Evolutionary conservation across 2,797 vertebrate genomes (phyloP), one percentile per base, ranked within the genome.

Genomic region (Sciurus carolinensis): DNA sequence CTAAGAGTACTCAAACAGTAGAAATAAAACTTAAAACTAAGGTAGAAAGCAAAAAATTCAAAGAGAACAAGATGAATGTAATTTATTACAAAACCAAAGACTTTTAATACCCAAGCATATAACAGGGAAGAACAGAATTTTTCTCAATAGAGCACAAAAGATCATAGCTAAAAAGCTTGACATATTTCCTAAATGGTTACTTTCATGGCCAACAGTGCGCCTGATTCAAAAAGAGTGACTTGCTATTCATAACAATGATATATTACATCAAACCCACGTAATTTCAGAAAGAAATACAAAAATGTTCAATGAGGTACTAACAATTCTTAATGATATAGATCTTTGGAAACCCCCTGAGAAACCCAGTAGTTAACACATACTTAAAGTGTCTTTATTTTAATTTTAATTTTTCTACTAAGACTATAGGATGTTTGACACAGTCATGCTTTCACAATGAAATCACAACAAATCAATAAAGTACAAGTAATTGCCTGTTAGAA

Each of bases 201-300:
- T 93, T 93, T 89, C 50, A 94, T 20, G 24, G 73, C 59, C 71
- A 86, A 94, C 28, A 64, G 10, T 62, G 20, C 66, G 30, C 50
- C 71, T 64, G 44, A 93, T 69, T 92, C 33, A 17, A 81, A 94
- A 94, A 62, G 88, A 72, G 30, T 44, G 42, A 94, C 54, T 57
- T 79, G 76, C 83, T 94, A 94, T 64, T 88, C 83, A 93, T 67
- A 87, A 87, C 54, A 97, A 85, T 84, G 33, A 96, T 72, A 77
- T 50, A 81, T 80, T 91, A 76, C 15, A 88, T 71, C 22, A 95
- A 87, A 24, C 1, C 8, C n/a, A 94, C 11, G 86, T 96, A 94
- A 92, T 87, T 96, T 96, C 30, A 92, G 39, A 92, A 86, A 95
- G 26, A 95, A 93, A 90, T 18, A 94, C 59, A 87, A 77, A 95